phyloP scores from a whole-genome alignment of 92 coral and sea anemone species.

The Ricordea florida region DNA sequence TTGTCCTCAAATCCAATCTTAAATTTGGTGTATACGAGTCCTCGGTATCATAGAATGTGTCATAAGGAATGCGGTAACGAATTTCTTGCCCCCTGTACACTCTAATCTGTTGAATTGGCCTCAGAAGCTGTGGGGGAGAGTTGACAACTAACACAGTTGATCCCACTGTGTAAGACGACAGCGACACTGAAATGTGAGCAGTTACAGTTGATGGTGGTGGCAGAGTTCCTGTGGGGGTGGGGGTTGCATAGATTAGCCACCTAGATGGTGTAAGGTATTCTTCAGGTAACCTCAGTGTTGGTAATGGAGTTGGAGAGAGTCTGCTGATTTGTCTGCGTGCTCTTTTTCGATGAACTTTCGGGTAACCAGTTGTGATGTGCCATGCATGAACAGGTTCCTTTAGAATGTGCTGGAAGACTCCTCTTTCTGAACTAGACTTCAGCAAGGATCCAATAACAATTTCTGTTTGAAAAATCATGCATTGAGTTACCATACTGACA shows the following conservation, averaged over 20 bases:
- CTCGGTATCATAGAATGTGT: slow-evolving; percentile 73
- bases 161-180: slow-evolving; percentile 6
- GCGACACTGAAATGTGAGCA: slow-evolving; percentile 12
- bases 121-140: slow-evolving; percentile 35
- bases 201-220: slow-evolving; percentile 57
- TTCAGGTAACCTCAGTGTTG: slow-evolving; percentile 28
- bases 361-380: slow-evolving; percentile 90
- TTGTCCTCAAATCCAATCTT: slow-evolving; percentile 55
- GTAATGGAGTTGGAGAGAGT: slow-evolving; percentile 69
- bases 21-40: slow-evolving; percentile 77
- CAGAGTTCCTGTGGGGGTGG: slow-evolving; percentile 67
- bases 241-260: slow-evolving; percentile 11
- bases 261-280: neutral
- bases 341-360: slow-evolving; percentile 76
- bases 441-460: slow-evolving; percentile 75
- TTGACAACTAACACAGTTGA: slow-evolving; percentile 44
- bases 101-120: slow-evolving; percentile 22
- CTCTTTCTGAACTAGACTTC: slow-evolving; percentile 89
- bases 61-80: slow-evolving; percentile 54
- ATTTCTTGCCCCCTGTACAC: slow-evolving; percentile 53
- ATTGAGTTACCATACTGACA: neutral
- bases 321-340: slow-evolving; percentile 76
- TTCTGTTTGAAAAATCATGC: slow-evolving; percentile 25
- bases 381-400: slow-evolving; percentile 86
- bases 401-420: slow-evolving; percentile 69